Base-by-base conservation (phyloP, 2,888 invertebrate genomes). In the Tinea semifulvella region DNA sequence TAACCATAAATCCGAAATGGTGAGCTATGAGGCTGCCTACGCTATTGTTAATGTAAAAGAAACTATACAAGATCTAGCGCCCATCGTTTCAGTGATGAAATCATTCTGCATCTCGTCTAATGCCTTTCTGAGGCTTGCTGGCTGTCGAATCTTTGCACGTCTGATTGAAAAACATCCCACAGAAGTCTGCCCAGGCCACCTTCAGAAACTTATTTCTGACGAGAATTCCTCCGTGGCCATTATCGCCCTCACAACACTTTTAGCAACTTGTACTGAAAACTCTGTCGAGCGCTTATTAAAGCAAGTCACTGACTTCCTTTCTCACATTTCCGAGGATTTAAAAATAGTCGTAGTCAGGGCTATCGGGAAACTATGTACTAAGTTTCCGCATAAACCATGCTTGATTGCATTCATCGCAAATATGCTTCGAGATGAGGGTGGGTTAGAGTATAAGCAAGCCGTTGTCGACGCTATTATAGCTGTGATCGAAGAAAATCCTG, bases 271-370 rank as follows among this genome's bases (percentile, higher is more conserved):
- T 1, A 96, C 96, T 0, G 99, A 99, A 67, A 94, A 94, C 45
- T 98, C 97, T 0, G 96, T 99, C 0, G 99, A 99, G 63, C 86
- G 99, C 45, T 79, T 99, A n/a, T 98, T 99, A 98, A 98, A 99
- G 68, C 98, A 99, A 72, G 99, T 99, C 50, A 93, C 97, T 0
- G 91, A 94, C 6, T 99, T 99, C 66, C 98, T 99, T 35, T 94
- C 94, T 0, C 99, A 99, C 76, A 99, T 99, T 52, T 96, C 97
- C 0, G 99, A 99, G 67, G 99, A 99, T 75, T 99, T 99, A 65
- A 99, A 99, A 77, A 94, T 99, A 31, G 97, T 99, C 0, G 98
- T 99, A 0, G 98, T 99, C 0, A 92, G 96, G 67, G 98, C 92
- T 1, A 90, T 92, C 39, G 81, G 92, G 53, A 89, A 95, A 1